Conservation (phyloP, 2,797 vertebrate species). For the Enteromius anoplus region DNA sequence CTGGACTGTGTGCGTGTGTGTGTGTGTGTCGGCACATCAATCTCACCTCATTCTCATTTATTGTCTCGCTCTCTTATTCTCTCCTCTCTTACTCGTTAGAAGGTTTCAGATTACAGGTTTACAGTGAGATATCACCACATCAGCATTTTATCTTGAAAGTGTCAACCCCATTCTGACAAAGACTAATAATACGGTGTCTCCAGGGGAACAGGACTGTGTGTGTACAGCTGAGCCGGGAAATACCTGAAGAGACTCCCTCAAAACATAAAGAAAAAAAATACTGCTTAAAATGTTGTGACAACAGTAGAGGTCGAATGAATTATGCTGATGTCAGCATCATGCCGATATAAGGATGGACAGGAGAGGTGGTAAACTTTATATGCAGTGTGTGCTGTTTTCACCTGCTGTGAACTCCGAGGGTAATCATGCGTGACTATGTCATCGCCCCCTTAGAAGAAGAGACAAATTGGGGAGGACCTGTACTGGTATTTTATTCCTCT, state of each 20-base stretch:
- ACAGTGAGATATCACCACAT: constrained; percentile 36
- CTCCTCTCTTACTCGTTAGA: background rate
- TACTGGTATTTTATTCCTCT: constrained; percentile 58
- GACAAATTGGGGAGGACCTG: constrained; percentile 17
- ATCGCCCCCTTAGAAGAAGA: constrained; percentile 19
- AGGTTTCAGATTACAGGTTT: constrained; percentile 46
- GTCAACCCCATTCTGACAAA: constrained; percentile 42
- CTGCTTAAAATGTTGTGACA: background rate
- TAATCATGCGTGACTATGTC: constrained; percentile 29
- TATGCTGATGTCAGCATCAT: constrained; percentile 25
- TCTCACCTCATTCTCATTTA: background rate
- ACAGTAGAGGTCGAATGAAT: constrained; percentile 14
- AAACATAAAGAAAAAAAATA: background rate
- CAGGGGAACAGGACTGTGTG: constrained; percentile 39
- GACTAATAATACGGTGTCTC: constrained; percentile 52
- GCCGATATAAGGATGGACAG: constrained; percentile 18
- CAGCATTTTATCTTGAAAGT: constrained; percentile 36
- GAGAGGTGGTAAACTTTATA: constrained; percentile 4
- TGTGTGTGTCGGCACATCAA: background rate
- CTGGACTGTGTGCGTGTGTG: background rate
- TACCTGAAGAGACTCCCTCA: constrained; percentile 9
- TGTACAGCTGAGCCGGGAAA: constrained; percentile 6
- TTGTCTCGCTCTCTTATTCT: background rate
- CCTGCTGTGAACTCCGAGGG: constrained; percentile 36
- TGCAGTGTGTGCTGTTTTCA: constrained; percentile 40